Evolutionary conservation across 1,140 invertebrate species (phyloP).

Genomic region (Drosophila saltans): DNA sequence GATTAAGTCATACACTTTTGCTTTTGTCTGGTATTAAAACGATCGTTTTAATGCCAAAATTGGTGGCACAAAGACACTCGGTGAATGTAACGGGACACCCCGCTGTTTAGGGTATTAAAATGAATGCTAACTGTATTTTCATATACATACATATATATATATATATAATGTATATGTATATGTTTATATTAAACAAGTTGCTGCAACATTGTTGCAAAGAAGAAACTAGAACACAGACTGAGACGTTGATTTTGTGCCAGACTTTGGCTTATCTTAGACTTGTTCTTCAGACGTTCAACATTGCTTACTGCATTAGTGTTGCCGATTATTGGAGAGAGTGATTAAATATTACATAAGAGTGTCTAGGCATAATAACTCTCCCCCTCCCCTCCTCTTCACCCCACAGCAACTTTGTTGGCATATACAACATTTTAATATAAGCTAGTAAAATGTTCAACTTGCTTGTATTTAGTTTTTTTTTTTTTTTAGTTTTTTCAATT

Average conservation of each 20-base stretch:
- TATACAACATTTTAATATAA: conserved; percentile 52
- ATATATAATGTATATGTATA: not conserved
- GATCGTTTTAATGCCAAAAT: too few relatives aligned
- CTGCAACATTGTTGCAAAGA: conserved; percentile 63
- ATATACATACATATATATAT: not conserved
- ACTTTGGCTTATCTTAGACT: conserved; percentile 47
- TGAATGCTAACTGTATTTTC: conserved; percentile 20
- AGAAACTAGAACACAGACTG: conserved; percentile 64
- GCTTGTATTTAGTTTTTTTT: conserved; percentile 46
- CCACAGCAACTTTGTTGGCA: conserved; percentile 46
- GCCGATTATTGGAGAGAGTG: conserved; percentile 3
- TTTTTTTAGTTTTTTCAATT: conserved; percentile 24
- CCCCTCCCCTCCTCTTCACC: not conserved
- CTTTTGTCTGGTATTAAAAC: too few relatives aligned
- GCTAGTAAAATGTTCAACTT: conserved; percentile 31
- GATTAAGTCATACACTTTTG: too few relatives aligned
- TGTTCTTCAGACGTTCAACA: conserved; percentile 36
- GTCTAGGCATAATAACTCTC: not conserved
- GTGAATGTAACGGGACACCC: conserved; percentile 23
- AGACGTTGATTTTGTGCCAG: conserved; percentile 4
- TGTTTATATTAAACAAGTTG: conserved; percentile 55
- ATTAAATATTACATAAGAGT: conserved; percentile 15
- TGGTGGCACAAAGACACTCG: not conserved
- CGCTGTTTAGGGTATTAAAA: conserved; percentile 8
- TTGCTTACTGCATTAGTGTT: conserved; percentile 18